phyloP scores from a whole-genome alignment of 2,113 vertebrate species.

The Microtus pennsylvanicus region DNA sequence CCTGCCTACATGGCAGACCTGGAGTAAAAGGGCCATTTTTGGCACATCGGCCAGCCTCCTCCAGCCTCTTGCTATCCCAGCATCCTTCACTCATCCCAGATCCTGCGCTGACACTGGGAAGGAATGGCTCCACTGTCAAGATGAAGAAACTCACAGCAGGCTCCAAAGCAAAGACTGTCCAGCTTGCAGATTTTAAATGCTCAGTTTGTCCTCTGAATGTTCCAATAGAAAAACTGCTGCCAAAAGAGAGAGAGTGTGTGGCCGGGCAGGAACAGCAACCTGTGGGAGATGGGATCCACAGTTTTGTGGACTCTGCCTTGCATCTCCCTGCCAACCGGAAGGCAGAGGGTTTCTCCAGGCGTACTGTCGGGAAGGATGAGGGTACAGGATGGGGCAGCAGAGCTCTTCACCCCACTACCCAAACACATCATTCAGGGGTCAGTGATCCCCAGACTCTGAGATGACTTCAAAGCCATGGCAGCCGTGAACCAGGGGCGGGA shows the following conservation, averaged over 20 bases:
- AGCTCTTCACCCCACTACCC: neutral
- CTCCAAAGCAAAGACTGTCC: slow-evolving; percentile 78
- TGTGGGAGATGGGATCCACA: neutral
- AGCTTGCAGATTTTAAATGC: slow-evolving; percentile 73
- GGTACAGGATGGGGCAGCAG: fast-evolving
- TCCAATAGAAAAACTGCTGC: slow-evolving; percentile 57
- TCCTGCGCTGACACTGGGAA: neutral
- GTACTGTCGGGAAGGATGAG: neutral
- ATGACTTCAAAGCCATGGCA: neutral
- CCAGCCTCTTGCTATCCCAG: neutral
- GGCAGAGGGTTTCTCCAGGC: neutral
- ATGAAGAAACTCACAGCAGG: slow-evolving; percentile 53
- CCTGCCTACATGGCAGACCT: neutral
- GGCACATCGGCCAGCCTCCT: neutral
- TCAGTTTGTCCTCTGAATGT: slow-evolving; percentile 74
- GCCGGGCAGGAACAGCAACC: neutral
- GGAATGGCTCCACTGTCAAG: slow-evolving; percentile 48
- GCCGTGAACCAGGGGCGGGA: too few species aligned
- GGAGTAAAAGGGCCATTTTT: fast-evolving
- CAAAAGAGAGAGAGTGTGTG: neutral
- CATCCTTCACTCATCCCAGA: neutral
- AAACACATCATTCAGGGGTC: fast-evolving
- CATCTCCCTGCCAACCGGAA: neutral
- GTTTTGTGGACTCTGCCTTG: neutral
- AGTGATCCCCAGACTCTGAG: neutral